These are phyloP conservation scores for Nematostella vectensis DNA, from an alignment of 92 coral and sea anemone genomes.

Conservation along the genomic window DNA sequence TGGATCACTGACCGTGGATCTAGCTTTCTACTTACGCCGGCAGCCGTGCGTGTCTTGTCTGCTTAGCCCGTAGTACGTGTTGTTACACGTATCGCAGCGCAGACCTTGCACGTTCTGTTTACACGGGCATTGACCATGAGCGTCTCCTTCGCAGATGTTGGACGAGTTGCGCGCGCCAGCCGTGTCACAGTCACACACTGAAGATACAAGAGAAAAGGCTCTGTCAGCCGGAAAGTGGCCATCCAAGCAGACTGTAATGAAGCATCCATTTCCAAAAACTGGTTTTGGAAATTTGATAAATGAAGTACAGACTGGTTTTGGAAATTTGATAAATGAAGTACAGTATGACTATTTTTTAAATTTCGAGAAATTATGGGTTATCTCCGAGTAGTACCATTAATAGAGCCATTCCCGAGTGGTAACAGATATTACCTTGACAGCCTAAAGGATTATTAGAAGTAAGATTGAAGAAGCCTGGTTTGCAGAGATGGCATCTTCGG, in stretches of 20 bases:
- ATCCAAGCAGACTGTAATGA: too few species aligned
- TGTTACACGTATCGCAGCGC: constrained; percentile 61
- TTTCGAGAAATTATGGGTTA: too few species aligned
- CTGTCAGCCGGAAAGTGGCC: too few species aligned
- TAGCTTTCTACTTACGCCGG: constrained; percentile 61
- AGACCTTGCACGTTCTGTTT: constrained; percentile 65
- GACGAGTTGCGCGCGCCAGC: constrained; percentile 66
- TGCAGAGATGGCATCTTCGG: constrained; percentile 65
- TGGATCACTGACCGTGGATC: too few species aligned
- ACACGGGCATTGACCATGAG: constrained; percentile 61
- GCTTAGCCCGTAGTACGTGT: constrained; percentile 68
- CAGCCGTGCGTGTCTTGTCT: constrained; percentile 58
- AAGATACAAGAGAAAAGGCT: neutral
- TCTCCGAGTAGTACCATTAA: too few species aligned
- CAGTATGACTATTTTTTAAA: too few species aligned
- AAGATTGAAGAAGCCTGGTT: constrained; percentile 76
- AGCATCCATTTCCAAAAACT: too few species aligned
- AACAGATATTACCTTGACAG: constrained; percentile 97
- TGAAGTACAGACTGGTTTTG: too few species aligned
- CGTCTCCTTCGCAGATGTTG: constrained; percentile 59
- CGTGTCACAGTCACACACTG: constrained; percentile 50
- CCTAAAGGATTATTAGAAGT: constrained; percentile 74
- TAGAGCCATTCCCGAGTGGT: too few species aligned
- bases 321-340: too few species aligned
- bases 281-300: too few species aligned